Percentiles rank a stretch among this genome's conserved stretches.
phyloP scores from a whole-genome alignment of 1,140 invertebrate genomes.

The Leptonema lineaticorne region DNA sequence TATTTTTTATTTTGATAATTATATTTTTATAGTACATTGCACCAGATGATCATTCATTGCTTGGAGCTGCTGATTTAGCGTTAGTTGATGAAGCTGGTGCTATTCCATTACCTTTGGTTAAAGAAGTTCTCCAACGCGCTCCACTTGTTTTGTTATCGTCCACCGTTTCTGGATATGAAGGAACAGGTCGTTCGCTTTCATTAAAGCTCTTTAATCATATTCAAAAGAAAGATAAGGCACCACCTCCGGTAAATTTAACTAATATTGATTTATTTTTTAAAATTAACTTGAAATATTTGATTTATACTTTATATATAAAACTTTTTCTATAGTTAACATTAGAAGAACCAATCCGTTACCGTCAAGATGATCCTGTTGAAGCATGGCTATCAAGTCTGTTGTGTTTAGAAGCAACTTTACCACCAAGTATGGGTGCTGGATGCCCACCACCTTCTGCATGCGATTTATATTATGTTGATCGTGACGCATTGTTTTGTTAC shows the following conservation, averaged over 20 bases:
- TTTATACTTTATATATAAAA: too few species aligned
- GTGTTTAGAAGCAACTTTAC: constrained; percentile 82
- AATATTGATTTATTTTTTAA: neutral
- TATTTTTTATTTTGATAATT: constrained; percentile 17
- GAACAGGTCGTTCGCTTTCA: constrained; percentile 94
- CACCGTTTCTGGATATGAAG: constrained; percentile 98
- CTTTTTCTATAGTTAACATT: constrained; percentile 64
- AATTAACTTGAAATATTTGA: neutral
- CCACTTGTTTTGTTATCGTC: constrained; percentile 96
- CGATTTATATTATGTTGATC: constrained; percentile 87
- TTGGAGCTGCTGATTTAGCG: constrained; percentile 91
- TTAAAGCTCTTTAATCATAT: constrained; percentile 94
- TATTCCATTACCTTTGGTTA: constrained; percentile 93
- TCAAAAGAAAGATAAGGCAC: constrained; percentile 58
- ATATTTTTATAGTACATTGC: constrained; percentile 80
- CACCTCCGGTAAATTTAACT: constrained; percentile 50
- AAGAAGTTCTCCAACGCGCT: constrained; percentile 86
- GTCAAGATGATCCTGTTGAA: constrained; percentile 85
- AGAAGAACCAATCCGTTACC: constrained; percentile 95
- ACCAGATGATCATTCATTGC: constrained; percentile 83
- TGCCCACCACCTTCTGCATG: constrained; percentile 87
- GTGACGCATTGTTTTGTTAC: constrained; percentile 97
- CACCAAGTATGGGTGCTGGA: constrained; percentile 67
- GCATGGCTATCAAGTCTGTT: constrained; percentile 89
- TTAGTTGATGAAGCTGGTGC: constrained; percentile 99